These are phyloP conservation scores for Sclerurus mexicanus DNA, from an alignment of 2,113 vertebrate genomes.

Conservation along the genomic window DNA sequence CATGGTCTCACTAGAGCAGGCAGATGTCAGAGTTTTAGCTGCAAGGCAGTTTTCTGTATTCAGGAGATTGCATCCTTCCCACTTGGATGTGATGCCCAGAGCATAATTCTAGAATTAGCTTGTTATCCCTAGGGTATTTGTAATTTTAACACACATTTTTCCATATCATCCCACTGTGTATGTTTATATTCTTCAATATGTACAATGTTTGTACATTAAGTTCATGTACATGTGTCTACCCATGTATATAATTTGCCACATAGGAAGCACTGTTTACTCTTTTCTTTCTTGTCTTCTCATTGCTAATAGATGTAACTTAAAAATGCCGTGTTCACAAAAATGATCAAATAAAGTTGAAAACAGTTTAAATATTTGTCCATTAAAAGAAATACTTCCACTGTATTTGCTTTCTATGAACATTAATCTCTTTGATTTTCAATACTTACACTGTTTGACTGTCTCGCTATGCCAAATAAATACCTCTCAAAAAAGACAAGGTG, in stretches of 20 bases:
- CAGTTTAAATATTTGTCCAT: background rate
- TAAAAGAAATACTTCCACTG: background rate
- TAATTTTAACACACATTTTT: background rate
- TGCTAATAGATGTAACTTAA: background rate
- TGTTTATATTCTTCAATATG: background rate
- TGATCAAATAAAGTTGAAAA: background rate
- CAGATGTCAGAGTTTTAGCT: conserved; percentile 30
- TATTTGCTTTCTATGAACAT: background rate
- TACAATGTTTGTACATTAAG: background rate
- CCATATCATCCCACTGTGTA: background rate
- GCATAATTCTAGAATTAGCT: conserved; percentile 51
- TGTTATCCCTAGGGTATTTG: background rate
- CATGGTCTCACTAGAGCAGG: background rate
- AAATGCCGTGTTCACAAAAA: background rate
- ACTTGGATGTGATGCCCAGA: background rate
- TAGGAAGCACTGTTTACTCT: background rate
- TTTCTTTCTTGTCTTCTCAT: background rate
- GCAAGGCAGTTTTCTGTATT: conserved; percentile 12
- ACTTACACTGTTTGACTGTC: background rate
- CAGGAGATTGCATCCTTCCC: background rate
- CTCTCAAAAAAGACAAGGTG: background rate
- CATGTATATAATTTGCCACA: background rate
- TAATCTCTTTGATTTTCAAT: conserved; percentile 1
- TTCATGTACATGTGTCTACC: background rate
- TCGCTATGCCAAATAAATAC: background rate